These are phyloP conservation scores for Chironomus striatipennis DNA, from an alignment of 1,140 invertebrate species.

Conservation along the genomic window DNA sequence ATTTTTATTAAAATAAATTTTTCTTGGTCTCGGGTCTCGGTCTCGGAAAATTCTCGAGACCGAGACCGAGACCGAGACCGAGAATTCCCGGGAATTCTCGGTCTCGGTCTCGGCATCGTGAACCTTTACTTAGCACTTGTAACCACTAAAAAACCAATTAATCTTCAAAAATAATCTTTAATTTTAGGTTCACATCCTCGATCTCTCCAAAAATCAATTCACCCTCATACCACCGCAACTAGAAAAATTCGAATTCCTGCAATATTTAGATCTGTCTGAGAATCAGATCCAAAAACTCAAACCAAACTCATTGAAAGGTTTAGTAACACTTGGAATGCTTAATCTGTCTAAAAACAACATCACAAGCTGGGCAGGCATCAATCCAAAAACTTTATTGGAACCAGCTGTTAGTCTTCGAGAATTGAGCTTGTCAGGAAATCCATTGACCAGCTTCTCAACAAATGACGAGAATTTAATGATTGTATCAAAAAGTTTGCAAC, in stretches of 20 bases:
- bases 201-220: slow-evolving; percentile 46
- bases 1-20: too few species aligned
- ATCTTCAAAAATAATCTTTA: background rate
- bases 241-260: slow-evolving; percentile 40
- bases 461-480: slow-evolving; percentile 37
- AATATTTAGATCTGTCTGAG: slow-evolving; percentile 46
- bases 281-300: slow-evolving; percentile 44
- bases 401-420: slow-evolving; percentile 41
- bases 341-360: slow-evolving; percentile 48
- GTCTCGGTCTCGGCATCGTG: too few species aligned
- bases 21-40: too few species aligned
- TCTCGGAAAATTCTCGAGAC: too few species aligned
- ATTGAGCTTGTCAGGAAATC: slow-evolving; percentile 45
- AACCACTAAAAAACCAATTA: too few species aligned
- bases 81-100: too few species aligned
- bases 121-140: too few species aligned
- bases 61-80: too few species aligned
- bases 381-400: slow-evolving; percentile 41
- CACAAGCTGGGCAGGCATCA: slow-evolving; percentile 44
- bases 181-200: slow-evolving; percentile 43
- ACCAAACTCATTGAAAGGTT: slow-evolving; percentile 40
- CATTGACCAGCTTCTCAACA: slow-evolving; percentile 42
- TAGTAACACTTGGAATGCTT: slow-evolving; percentile 43
- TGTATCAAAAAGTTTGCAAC: slow-evolving; percentile 43
- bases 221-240: slow-evolving; percentile 42